A percentile compares a stretch with the other conserved stretches of the same genome.
Evolutionary conservation across 2,888 invertebrate species (phyloP).

Genomic region (Dolichomitus sp.): DNA sequence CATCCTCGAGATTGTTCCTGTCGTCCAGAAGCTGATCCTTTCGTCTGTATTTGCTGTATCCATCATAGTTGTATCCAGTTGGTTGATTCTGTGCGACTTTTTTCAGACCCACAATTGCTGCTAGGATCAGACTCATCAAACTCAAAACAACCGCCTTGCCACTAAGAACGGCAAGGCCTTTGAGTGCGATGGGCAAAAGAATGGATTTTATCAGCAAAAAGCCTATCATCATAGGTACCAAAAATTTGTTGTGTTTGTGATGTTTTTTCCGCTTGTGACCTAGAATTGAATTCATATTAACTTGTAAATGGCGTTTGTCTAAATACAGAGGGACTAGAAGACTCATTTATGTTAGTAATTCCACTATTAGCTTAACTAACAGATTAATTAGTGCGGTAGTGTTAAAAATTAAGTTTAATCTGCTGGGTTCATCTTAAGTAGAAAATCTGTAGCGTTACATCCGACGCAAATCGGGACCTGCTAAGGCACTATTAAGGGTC

Average conservation of each 20-base stretch:
- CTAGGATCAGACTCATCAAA: slow-evolving; percentile 88
- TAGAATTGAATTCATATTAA: slow-evolving; percentile 65
- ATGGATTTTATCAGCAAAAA: slow-evolving; percentile 90
- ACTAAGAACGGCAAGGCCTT: slow-evolving; percentile 90
- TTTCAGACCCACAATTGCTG: slow-evolving; percentile 89
- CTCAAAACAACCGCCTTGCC: slow-evolving; percentile 88
- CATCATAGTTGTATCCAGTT: slow-evolving; percentile 57
- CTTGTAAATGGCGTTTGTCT: background rate
- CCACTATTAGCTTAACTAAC: background rate
- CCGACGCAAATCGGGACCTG: no score
- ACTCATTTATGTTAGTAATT: background rate
- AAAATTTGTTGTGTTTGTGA: slow-evolving; percentile 87
- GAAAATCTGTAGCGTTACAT: no score
- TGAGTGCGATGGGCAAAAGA: slow-evolving; percentile 90
- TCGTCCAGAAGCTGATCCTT: slow-evolving; percentile 77
- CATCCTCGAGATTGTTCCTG: slow-evolving; percentile 71
- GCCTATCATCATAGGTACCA: slow-evolving; percentile 89
- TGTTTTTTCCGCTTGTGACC: slow-evolving; percentile 83
- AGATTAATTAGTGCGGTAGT: background rate
- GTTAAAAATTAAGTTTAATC: background rate
- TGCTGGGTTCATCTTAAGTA: no score
- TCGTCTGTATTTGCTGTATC: slow-evolving; percentile 79
- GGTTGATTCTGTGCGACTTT: slow-evolving; percentile 85
- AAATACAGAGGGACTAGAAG: background rate
- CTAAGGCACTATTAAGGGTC: no score